Evolutionary conservation across 2,113 vertebrate species (phyloP).

Genomic region (Plectropomus leopardus): DNA sequence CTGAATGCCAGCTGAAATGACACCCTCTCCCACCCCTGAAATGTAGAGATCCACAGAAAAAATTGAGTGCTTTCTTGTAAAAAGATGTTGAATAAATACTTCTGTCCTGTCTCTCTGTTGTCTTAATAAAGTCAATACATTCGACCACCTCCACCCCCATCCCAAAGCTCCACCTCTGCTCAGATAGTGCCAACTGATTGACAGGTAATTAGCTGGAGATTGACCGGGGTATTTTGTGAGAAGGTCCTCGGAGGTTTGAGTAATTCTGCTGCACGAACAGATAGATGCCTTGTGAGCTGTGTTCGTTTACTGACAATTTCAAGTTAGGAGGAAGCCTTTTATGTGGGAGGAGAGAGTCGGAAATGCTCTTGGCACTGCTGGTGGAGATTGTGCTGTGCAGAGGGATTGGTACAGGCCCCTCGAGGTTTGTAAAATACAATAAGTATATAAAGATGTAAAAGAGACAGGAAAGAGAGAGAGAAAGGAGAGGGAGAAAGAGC

Average conservation of each 20-base stretch:
- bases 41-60: conserved; percentile 11
- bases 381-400: conserved; percentile 52
- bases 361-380: conserved; percentile 58
- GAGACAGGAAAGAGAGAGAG: conserved; percentile 29
- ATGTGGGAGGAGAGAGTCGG: conserved; percentile 59
- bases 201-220: conserved; percentile 63
- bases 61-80: not conserved
- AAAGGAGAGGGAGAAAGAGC: not conserved
- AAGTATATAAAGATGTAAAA: conserved; percentile 49
- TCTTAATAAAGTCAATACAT: conserved; percentile 43
- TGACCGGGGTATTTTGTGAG: conserved; percentile 55
- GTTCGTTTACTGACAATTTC: conserved; percentile 47
- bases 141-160: not conserved
- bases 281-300: conserved; percentile 32
- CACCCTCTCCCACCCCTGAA: conserved; percentile 15
- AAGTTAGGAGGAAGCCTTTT: conserved; percentile 51
- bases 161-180: conserved; percentile 3
- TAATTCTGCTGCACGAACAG: conserved; percentile 36
- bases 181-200: conserved; percentile 49
- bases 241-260: conserved; percentile 42
- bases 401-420: conserved; percentile 44
- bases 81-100: conserved; percentile 32
- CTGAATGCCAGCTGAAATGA: conserved; percentile 16
- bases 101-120: conserved; percentile 12
- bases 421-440: conserved; percentile 59